A percentile compares a stretch with the other conserved stretches of the same genome.
Evolutionary conservation across 2,797 vertebrate genomes (phyloP).

Genomic region (Mormyrus hasselquistii): DNA sequence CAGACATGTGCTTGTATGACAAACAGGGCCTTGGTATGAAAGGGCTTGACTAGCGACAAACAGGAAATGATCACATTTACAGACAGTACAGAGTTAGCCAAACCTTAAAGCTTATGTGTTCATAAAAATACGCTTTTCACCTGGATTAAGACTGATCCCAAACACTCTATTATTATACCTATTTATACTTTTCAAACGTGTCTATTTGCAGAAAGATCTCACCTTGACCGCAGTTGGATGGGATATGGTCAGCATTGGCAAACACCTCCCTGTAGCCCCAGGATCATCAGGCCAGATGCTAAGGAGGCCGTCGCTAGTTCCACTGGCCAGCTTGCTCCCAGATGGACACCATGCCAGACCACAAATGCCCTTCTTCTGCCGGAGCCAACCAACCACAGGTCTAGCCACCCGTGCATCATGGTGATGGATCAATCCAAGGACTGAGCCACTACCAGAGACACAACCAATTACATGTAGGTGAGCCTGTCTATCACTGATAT

Average conservation of each 20-base stretch:
- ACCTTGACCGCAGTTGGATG: slow-evolving; percentile 70
- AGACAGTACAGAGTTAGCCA: not conserved
- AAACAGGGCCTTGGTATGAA: not conserved
- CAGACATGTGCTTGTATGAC: not conserved
- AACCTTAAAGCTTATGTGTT: not conserved
- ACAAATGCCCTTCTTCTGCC: slow-evolving; percentile 54
- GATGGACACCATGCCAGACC: slow-evolving; percentile 67
- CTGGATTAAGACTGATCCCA: not conserved
- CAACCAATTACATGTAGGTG: not conserved
- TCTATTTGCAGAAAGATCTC: not conserved
- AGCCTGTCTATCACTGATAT: not conserved
- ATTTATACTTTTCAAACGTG: not conserved
- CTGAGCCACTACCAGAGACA: slow-evolving; percentile 56
- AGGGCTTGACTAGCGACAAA: not conserved
- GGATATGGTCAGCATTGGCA: slow-evolving; percentile 47
- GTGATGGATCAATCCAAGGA: slow-evolving; percentile 61
- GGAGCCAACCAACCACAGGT: slow-evolving; percentile 45
- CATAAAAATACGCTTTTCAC: not conserved
- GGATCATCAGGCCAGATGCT: slow-evolving; percentile 57
- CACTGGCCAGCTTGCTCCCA: slow-evolving; percentile 55
- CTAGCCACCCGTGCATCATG: slow-evolving; percentile 50
- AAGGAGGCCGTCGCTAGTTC: slow-evolving; percentile 59
- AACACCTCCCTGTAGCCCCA: slow-evolving; percentile 31
- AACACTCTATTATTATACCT: not conserved
- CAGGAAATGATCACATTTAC: not conserved